These are phyloP conservation scores for Tetramorium parvispinum DNA, from an alignment of 1,140 invertebrate species.

Conservation along the genomic window DNA sequence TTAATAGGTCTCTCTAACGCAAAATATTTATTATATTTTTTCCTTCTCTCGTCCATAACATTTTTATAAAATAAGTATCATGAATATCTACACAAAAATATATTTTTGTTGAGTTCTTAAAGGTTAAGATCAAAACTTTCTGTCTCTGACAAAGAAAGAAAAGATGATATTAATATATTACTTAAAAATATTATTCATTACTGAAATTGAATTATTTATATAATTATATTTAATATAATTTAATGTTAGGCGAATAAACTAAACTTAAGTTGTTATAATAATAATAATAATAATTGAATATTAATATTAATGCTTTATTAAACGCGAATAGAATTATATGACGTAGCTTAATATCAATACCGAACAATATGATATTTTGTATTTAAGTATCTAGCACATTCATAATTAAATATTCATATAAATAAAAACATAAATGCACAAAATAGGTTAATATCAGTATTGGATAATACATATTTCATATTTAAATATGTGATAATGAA, in stretches of 20 bases:
- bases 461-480: not conserved
- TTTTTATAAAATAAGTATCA: not conserved
- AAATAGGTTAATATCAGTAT: conserved; percentile 23
- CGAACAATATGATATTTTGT: conserved; percentile 14
- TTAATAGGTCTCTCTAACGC: not conserved
- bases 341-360: not conserved
- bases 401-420: conserved; percentile 32
- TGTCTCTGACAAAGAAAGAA: not conserved
- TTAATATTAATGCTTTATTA: conserved; percentile 21
- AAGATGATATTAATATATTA: not conserved
- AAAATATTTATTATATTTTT: conserved; percentile 18
- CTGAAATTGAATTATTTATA: not conserved
- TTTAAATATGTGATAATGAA: conserved; percentile 19
- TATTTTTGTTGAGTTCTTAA: not conserved
- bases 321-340: not conserved
- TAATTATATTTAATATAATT: not conserved
- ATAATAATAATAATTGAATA: not conserved
- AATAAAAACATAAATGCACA: conserved; percentile 6
- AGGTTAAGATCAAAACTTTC: not conserved
- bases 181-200: not conserved
- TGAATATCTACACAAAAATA: not conserved
- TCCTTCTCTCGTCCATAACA: not conserved
- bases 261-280: not conserved
- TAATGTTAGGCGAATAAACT: not conserved
- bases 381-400: not conserved